phyloP scores from a whole-genome alignment of 2,888 invertebrate genomes.

The Bhutanitis thaidina region DNA sequence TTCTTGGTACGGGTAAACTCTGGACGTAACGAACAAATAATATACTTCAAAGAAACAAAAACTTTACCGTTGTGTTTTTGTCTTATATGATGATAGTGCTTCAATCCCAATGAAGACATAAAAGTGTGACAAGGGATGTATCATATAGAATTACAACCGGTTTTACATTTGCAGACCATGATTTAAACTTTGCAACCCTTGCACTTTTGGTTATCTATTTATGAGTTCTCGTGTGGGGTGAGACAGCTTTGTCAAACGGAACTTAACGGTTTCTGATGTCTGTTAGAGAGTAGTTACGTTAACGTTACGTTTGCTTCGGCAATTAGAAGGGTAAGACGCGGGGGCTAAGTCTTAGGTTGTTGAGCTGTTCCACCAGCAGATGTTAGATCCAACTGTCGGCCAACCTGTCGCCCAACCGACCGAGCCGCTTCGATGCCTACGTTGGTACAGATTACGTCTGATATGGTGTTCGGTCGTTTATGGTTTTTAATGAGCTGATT shows the following conservation, averaged over 20 bases:
- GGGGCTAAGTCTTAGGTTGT: slow-evolving; percentile 61
- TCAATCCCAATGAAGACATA: slow-evolving; percentile 19
- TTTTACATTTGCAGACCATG: slow-evolving; percentile 57
- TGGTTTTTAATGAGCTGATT: slow-evolving; percentile 55
- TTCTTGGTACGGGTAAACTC: too few species aligned
- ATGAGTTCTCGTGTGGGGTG: slow-evolving; percentile 41
- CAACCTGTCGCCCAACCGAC: slow-evolving; percentile 78
- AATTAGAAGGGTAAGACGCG: slow-evolving; percentile 72
- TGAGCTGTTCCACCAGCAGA: slow-evolving; percentile 59
- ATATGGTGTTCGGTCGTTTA: slow-evolving; percentile 52
- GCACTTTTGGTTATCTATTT: slow-evolving; percentile 52
- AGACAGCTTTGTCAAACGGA: slow-evolving; percentile 72
- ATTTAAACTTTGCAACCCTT: slow-evolving; percentile 65
- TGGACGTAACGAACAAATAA: too few species aligned
- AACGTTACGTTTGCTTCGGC: slow-evolving; percentile 38
- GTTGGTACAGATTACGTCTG: slow-evolving; percentile 54
- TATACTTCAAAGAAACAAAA: too few species aligned
- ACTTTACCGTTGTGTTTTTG: slow-evolving; percentile 5
- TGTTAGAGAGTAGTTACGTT: slow-evolving; percentile 52
- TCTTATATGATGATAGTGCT: slow-evolving; percentile 8
- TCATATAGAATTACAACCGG: slow-evolving; percentile 49
- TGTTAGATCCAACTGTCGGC: slow-evolving; percentile 66
- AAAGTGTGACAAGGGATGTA: slow-evolving; percentile 27
- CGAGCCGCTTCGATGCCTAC: slow-evolving; percentile 67
- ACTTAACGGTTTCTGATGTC: slow-evolving; percentile 70